These are phyloP conservation scores for Drosophila novamexicana DNA, from an alignment of 1,140 invertebrate genomes.

Conservation along the genomic window DNA sequence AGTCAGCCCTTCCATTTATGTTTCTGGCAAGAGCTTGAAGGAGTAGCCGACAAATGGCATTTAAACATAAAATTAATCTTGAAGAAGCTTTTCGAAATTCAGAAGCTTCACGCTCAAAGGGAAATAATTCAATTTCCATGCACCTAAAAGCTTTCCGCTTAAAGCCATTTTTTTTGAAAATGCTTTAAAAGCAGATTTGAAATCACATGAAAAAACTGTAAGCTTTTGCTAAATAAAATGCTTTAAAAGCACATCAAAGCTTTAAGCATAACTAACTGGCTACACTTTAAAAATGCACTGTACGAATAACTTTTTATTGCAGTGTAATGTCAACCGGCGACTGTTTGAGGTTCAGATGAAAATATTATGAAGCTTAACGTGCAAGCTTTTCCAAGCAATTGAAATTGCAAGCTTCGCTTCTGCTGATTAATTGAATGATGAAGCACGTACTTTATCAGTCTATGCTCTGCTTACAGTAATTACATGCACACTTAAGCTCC, in stretches of 20 bases:
- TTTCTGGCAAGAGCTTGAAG: background rate
- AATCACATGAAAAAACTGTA: too few relatives aligned
- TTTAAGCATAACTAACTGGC: background rate
- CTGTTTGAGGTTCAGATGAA: too few relatives aligned
- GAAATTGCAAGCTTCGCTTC: background rate
- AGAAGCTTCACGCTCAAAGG: background rate
- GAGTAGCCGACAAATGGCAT: background rate
- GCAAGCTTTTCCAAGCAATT: too few relatives aligned
- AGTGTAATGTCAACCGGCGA: too few relatives aligned
- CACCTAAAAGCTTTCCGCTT: background rate
- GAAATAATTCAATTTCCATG: background rate
- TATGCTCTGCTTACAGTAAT: too few relatives aligned
- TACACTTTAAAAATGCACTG: too few relatives aligned
- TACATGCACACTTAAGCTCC: background rate
- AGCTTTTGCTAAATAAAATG: too few relatives aligned
- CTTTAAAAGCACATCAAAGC: too few relatives aligned
- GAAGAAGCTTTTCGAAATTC: background rate
- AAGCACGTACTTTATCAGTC: background rate
- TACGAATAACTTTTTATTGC: too few relatives aligned
- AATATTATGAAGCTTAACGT: too few relatives aligned
- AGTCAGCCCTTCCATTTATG: conserved; percentile 1
- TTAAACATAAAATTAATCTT: background rate
- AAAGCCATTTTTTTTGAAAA: background rate
- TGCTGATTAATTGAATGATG: background rate
- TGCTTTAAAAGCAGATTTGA: too few relatives aligned